Conservation (phyloP, 2,888 invertebrate genomes). For the Amphimallon solstitiale region DNA sequence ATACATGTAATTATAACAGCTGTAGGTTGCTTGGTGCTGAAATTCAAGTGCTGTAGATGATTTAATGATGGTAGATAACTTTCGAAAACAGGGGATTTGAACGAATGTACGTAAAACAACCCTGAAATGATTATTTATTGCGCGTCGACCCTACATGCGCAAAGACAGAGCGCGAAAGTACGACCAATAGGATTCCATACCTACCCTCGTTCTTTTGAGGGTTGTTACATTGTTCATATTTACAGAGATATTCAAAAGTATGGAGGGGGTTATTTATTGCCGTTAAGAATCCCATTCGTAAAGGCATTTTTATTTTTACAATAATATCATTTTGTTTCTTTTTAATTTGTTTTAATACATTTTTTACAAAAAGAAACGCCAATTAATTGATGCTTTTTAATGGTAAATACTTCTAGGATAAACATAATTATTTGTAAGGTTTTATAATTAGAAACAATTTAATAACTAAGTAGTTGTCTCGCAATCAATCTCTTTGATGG, state of each 20-base stretch:
- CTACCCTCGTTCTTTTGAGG: constrained; percentile 18
- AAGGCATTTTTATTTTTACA: too few species aligned
- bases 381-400: too few species aligned
- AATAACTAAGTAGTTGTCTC: too few species aligned
- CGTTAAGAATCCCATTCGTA: too few species aligned
- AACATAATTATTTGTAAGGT: too few species aligned
- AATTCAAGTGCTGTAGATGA: background rate
- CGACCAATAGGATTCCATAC: constrained; percentile 14
- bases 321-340: too few species aligned
- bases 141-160: constrained; percentile 19
- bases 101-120: constrained; percentile 35
- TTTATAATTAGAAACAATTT: too few species aligned
- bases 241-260: background rate
- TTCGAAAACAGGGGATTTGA: constrained; percentile 23
- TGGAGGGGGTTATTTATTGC: too few species aligned
- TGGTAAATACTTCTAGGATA: too few species aligned
- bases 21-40: constrained; percentile 39
- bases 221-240: constrained; percentile 8
- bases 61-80: constrained; percentile 19
- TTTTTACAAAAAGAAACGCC: too few species aligned
- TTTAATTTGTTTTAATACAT: too few species aligned
- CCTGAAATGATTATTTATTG: constrained; percentile 25
- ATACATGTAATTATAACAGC: constrained; percentile 47
- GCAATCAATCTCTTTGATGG: too few species aligned
- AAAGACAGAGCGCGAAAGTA: constrained; percentile 1